Conservation (phyloP, 2,888 invertebrate species). For the Disparrhopalites patrizii region DNA sequence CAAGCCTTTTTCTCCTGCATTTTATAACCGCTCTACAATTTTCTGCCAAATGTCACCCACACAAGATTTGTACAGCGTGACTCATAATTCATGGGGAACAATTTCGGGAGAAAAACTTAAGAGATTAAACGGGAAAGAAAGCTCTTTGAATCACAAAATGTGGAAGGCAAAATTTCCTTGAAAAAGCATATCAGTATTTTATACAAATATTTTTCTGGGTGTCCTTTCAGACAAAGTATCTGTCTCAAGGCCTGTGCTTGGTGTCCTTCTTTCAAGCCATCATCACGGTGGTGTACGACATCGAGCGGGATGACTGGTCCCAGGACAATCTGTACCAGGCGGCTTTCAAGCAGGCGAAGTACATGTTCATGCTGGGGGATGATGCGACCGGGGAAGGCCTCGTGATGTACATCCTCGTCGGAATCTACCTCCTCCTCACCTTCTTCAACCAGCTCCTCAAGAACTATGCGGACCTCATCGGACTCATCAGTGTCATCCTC, state of each 20-base stretch:
- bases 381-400: background rate
- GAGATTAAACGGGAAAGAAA: no score
- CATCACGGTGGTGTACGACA: slow-evolving; percentile 10
- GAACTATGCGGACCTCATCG: slow-evolving; percentile 18
- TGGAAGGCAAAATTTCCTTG: no score
- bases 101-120: no score
- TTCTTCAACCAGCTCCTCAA: slow-evolving; percentile 19
- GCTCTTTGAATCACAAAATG: no score
- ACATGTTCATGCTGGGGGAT: slow-evolving; percentile 22
- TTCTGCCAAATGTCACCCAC: no score
- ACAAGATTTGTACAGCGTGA: no score
- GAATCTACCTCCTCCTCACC: slow-evolving; percentile 5
- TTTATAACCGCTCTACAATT: no score
- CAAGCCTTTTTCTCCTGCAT: no score
- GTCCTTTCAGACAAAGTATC: slow-evolving; percentile 8
- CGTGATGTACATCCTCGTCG: background rate
- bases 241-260: background rate
- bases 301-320: slow-evolving; percentile 15
- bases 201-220: background rate
- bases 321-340: background rate
- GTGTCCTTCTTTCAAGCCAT: slow-evolving; percentile 8
- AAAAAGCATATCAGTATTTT: background rate
- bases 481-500: slow-evolving; percentile 16
- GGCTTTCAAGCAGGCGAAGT: background rate
- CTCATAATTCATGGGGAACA: no score